Evolutionary conservation across 2,888 invertebrate species (phyloP).

Genomic region (Tiphia femorata): DNA sequence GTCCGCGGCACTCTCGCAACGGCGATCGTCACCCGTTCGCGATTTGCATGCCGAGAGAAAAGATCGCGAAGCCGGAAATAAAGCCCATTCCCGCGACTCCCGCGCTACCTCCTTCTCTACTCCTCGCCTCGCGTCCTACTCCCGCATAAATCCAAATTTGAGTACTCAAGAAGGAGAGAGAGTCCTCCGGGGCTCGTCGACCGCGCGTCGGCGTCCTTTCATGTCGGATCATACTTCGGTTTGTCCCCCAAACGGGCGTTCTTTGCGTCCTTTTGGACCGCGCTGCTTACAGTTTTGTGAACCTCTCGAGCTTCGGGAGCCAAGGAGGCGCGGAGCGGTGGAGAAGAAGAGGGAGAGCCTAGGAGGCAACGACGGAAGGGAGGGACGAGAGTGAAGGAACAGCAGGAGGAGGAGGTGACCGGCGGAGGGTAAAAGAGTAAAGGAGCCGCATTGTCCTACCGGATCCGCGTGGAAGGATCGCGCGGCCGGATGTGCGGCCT

Average conservation of each 20-base stretch:
- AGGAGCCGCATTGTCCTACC: slow-evolving; percentile 56
- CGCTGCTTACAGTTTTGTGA: slow-evolving; percentile 26
- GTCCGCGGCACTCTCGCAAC: no score
- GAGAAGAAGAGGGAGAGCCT: slow-evolving; percentile 5
- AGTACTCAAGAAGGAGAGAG: slow-evolving; percentile 39
- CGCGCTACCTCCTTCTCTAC: no score
- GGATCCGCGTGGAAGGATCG: slow-evolving; percentile 48
- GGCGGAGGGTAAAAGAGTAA: slow-evolving; percentile 27
- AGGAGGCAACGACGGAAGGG: slow-evolving; percentile 5
- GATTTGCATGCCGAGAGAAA: no score
- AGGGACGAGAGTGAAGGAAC: slow-evolving; percentile 10
- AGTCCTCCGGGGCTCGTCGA: slow-evolving; percentile 12
- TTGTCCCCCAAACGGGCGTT: slow-evolving; percentile 51
- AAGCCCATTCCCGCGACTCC: no score
- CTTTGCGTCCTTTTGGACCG: slow-evolving; percentile 45
- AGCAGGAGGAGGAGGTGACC: not conserved
- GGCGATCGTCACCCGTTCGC: no score
- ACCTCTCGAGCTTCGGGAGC: slow-evolving; percentile 20
- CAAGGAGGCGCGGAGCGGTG: slow-evolving; percentile 27
- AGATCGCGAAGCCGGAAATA: no score
- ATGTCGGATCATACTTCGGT: slow-evolving; percentile 66
- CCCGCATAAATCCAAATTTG: slow-evolving; percentile 62
- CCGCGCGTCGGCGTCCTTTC: slow-evolving; percentile 56
- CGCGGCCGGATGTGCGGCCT: slow-evolving; percentile 54
- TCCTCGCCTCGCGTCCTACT: not conserved